Percentiles rank a stretch among this genome's conserved stretches.
Evolutionary conservation across 2,888 invertebrate species (phyloP).

Genomic region (Pachliopta kotzebuea): DNA sequence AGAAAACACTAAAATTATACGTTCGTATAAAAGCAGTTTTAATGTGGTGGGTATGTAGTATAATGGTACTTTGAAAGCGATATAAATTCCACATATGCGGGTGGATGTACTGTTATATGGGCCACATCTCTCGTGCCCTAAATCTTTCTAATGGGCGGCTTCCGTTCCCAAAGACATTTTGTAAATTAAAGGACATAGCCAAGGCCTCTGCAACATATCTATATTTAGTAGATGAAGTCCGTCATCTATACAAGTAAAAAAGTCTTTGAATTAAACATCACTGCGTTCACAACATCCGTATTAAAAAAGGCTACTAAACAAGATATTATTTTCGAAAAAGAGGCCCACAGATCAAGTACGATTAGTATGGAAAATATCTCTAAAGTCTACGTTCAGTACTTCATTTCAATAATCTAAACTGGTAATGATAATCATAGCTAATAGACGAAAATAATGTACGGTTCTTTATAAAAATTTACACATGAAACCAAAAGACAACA

Average conservation of each 20-base stretch:
- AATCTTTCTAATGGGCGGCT: slow-evolving; percentile 30
- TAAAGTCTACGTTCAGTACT: no score
- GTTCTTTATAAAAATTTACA: no score
- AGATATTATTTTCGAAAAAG: no score
- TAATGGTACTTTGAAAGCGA: slow-evolving; percentile 26
- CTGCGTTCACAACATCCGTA: no score
- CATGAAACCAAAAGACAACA: no score
- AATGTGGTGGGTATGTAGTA: slow-evolving; percentile 19
- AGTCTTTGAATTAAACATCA: no score
- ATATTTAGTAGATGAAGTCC: background rate
- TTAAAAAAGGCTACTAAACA: no score
- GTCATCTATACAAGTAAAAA: background rate
- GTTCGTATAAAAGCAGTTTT: slow-evolving; percentile 16
- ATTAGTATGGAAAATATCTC: no score
- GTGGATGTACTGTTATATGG: slow-evolving; percentile 26
- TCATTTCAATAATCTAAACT: no score
- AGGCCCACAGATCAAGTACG: no score
- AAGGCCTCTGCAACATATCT: slow-evolving; percentile 8
- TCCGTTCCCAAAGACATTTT: slow-evolving; percentile 28
- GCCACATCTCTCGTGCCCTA: slow-evolving; percentile 30
- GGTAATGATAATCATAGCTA: no score
- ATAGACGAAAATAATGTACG: no score
- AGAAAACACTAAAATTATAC: slow-evolving; percentile 13
- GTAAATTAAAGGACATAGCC: slow-evolving; percentile 25
- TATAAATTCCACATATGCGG: slow-evolving; percentile 29